Evolutionary conservation across 2,113 vertebrate genomes (phyloP).

Genomic region (Charina bottae): DNA sequence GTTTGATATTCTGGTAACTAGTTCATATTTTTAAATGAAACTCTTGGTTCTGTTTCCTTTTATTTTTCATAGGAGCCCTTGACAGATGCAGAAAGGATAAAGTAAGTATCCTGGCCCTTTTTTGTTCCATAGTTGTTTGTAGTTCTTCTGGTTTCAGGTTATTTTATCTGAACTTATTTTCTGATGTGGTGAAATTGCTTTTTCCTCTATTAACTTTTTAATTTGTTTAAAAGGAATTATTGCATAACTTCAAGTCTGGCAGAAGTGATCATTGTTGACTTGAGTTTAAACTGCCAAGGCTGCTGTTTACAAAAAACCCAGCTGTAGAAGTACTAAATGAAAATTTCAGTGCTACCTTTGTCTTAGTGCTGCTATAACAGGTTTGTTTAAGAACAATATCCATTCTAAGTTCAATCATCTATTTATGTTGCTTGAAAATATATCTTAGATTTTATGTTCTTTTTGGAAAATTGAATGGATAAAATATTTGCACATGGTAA

Average conservation of each 20-base stretch:
- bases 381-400: background rate
- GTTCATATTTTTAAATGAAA: slow-evolving; percentile 17
- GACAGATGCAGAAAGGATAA: slow-evolving; percentile 90
- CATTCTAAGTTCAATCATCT: background rate
- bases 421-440: slow-evolving; percentile 9
- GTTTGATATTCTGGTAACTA: background rate
- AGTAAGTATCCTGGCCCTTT: slow-evolving; percentile 77
- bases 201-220: slow-evolving; percentile 6
- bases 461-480: background rate
- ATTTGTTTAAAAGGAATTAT: fast-evolving
- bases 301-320: slow-evolving; percentile 30
- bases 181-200: background rate
- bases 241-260: slow-evolving; percentile 17
- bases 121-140: slow-evolving; percentile 9
- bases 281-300: background rate
- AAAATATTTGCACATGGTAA: slow-evolving; percentile 5
- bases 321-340: slow-evolving; percentile 17
- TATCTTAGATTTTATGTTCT: background rate
- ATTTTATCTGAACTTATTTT: background rate
- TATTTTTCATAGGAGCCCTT: slow-evolving; percentile 80
- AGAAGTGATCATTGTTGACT: background rate
- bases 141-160: slow-evolving; percentile 21
- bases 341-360: background rate
- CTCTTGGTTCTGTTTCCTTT: slow-evolving; percentile 64
- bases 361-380: background rate